Base-by-base conservation (phyloP, 2,113 vertebrate species). In the Datnioides undecimradiatus region DNA sequence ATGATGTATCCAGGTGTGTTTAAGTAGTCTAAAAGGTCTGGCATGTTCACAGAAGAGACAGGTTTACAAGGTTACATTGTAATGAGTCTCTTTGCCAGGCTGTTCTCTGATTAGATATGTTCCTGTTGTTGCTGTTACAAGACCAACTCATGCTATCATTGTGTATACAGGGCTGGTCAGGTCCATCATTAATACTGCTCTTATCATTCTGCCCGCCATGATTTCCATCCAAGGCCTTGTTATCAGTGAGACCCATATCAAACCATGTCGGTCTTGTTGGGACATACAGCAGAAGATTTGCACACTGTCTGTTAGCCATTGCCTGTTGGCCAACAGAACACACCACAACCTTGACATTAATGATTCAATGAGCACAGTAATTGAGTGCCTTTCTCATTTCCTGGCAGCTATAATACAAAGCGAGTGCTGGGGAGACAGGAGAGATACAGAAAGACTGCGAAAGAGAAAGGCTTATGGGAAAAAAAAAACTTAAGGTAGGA, bases 381-480 rank as follows among this genome's bases (percentile, higher is more conserved):
- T 93, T 93, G 90, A 94, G 91, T 92, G 91, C 79, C 86, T 91
- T 87, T 91, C 91, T 92, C 89, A 91, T 92, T 91, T 93, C 91
- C 91, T 94, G 93, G 88, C 88, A 91, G 88, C 86, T 65, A 79
- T 84, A 84, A 89, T 87, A 89, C 81, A 88, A 85, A 88, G 81
- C 69, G 75, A 80, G 63, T 83, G 76, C 40, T 80, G 73, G 70
- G 58, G 72, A 83, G 80, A 82, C 76, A 75, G 72, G 12, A 81
- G 54, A 88, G 79, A 90, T 83, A 83, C 68, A 79, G 75, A 58
- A 75, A 87, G 79, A 81, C 34, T 71, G 73, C 66, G 69, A 69
- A 62, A 75, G 59, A 79, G 57, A 87, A 82, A 84, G 65, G 80
- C 67, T 80, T 86, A 84, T 54, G 76, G 68, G 46, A 46, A 43